Evolutionary conservation across 2,888 invertebrate species (phyloP).

Genomic region (Piscicola geometra): DNA sequence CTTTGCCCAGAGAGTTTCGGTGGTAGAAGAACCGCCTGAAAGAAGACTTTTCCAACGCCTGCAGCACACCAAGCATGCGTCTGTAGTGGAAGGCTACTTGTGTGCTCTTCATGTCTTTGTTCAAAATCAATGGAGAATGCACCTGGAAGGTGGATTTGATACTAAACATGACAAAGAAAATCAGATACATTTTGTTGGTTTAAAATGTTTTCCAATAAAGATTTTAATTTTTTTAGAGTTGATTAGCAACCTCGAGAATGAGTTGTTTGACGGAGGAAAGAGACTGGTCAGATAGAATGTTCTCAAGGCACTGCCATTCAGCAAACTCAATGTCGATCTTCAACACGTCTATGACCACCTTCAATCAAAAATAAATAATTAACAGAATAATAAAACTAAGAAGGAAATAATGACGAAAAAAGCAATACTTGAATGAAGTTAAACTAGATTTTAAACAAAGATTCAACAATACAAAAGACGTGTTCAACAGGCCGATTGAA

Average conservation of each 20-base stretch:
- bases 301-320: slow-evolving; percentile 42
- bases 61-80: slow-evolving; percentile 34
- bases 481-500: not conserved
- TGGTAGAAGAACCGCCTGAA: slow-evolving; percentile 41
- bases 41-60: slow-evolving; percentile 39
- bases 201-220: too few species aligned
- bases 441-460: slow-evolving; percentile 6
- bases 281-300: slow-evolving; percentile 37
- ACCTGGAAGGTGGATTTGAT: slow-evolving; percentile 35
- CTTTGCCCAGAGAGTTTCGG: slow-evolving; percentile 41
- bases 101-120: not conserved
- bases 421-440: slow-evolving; percentile 8
- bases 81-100: slow-evolving; percentile 20
- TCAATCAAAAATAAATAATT: slow-evolving; percentile 12
- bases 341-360: slow-evolving; percentile 41
- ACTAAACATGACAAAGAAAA: too few species aligned
- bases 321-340: slow-evolving; percentile 45
- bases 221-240: not conserved
- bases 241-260: slow-evolving; percentile 39
- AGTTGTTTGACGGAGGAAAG: slow-evolving; percentile 43
- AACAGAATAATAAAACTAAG: not conserved
- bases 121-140: not conserved
- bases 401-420: not conserved
- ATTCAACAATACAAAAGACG: not conserved
- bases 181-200: too few species aligned